A percentile compares a stretch with the other conserved stretches of the same genome.
Conservation (phyloP, 2,113 vertebrate species). For the Aegithalos caudatus region DNA sequence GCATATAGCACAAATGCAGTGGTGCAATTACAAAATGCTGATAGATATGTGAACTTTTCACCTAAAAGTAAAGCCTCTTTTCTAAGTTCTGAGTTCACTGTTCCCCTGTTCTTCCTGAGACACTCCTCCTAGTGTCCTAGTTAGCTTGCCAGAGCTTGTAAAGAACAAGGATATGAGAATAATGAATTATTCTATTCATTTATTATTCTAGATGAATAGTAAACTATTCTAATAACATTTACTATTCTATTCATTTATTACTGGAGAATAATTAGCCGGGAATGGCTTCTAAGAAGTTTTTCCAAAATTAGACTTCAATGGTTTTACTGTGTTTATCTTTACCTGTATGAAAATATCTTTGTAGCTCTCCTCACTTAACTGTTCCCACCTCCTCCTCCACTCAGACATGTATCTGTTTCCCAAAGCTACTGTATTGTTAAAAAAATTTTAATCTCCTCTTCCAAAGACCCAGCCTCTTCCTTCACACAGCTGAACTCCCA, state of each 20-base stretch:
- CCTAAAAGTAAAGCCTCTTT: conserved; percentile 59
- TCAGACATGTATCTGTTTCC: conserved; percentile 27
- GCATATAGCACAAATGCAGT: not conserved
- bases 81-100: conserved; percentile 53
- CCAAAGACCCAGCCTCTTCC: not conserved
- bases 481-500: not conserved
- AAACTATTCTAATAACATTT: conserved; percentile 64
- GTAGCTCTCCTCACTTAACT: not conserved
- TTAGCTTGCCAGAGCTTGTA: conserved; percentile 59
- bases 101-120: conserved; percentile 57
- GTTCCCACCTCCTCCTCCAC: conserved; percentile 19
- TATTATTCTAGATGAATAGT: conserved; percentile 63
- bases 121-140: conserved; percentile 45
- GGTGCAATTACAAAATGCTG: conserved; percentile 19
- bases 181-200: conserved; percentile 48
- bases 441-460: conserved; percentile 18
- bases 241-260: conserved; percentile 59
- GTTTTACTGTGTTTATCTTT: conserved; percentile 55
- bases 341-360: conserved; percentile 54
- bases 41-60: conserved; percentile 65
- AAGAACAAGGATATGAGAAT: conserved; percentile 57
- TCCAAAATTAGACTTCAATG: conserved; percentile 67
- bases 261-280: conserved; percentile 38
- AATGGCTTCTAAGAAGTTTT: conserved; percentile 49
- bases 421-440: conserved; percentile 4